Evolutionary conservation across 2,797 vertebrate genomes (phyloP), one percentile per base, ranked within the genome.

Genomic region (Gymnoscopelus braueri): DNA sequence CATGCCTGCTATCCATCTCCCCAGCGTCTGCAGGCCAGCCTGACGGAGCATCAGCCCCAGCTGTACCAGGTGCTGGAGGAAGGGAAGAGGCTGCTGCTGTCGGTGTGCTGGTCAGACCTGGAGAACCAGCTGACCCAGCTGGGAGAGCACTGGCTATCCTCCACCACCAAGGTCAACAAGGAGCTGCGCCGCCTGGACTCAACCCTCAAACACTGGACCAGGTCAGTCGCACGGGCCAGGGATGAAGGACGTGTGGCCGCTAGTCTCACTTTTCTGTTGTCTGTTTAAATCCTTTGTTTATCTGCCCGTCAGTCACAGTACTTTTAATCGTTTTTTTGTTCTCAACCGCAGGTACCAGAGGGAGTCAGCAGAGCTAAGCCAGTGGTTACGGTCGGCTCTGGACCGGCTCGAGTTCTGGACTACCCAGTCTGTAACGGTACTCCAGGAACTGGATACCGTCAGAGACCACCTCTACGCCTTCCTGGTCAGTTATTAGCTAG

Each of bases 121-220:
- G 96, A 99, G 91, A 91, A 89, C 80, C 95, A 96, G 58, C 91
- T 99, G 50, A 96, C 94, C 50, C 96, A 97, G 48, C 92, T 99
- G 1, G 97, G 96, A 39, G 98, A 99, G 0, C 93, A 87, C 80
- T 99, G 98, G 98, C 91, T 98, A 52, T 95, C 78, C 78, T 96
- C 94, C 39, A 96, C 95, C 72, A 97, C 92, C 84, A 97, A 94
- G 67, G 94, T 98, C 85, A 95, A 94, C 77, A 98, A 97, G 90
- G 98, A 99, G 75, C 88, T 99, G 29, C 95, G 98, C 70, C 95
- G 97, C 49, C 85, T 99, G 39, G 97, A 98, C 85, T 97, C 95
- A 3, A 98, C 97, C 32, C 88, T 99, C 62, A 98, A 96, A 89
- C 96, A 97, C 87, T 99, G 97, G 97, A 97, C 93, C 92, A 97